Evolutionary conservation across 1,140 invertebrate genomes (phyloP).

Genomic region (Macrobrachium nipponense): DNA sequence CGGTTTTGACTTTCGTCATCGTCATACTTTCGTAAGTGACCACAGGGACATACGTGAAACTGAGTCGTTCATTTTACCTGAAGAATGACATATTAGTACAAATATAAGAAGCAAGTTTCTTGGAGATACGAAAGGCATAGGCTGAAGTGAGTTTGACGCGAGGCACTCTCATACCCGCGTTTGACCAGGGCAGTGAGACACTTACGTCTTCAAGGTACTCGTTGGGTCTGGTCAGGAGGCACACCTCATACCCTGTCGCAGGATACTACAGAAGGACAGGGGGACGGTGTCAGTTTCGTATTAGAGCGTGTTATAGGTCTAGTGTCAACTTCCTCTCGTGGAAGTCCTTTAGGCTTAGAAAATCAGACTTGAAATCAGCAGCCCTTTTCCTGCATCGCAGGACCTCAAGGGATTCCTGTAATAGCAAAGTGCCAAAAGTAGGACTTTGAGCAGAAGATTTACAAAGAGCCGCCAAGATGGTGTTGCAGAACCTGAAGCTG

Average conservation of each 20-base stretch:
- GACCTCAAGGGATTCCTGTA: neutral
- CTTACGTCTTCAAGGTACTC: neutral
- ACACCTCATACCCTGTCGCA: neutral
- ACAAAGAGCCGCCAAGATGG: constrained; percentile 30
- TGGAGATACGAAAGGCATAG: no score
- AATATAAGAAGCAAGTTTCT: no score
- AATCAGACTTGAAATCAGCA: no score
- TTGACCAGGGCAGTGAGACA: neutral
- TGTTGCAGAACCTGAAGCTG: constrained; percentile 55
- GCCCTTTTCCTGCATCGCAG: neutral
- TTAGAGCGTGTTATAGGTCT: neutral
- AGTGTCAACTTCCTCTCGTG: neutral
- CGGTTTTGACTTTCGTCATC: no score
- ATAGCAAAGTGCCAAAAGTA: neutral
- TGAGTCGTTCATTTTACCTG: no score
- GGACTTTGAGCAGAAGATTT: neutral
- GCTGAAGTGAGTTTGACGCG: neutral
- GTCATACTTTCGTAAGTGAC: no score
- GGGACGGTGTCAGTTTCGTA: neutral
- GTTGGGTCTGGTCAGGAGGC: constrained; percentile 34
- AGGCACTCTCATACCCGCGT: neutral
- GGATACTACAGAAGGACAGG: neutral
- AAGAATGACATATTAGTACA: no score
- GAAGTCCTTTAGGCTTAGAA: no score
- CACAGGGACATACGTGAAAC: no score